Percentiles rank a stretch among this genome's conserved stretches.
Evolutionary conservation across 37 sponge, comb jelly and placozoan genomes (phyloP).

Genomic region (Agelas oroides): DNA sequence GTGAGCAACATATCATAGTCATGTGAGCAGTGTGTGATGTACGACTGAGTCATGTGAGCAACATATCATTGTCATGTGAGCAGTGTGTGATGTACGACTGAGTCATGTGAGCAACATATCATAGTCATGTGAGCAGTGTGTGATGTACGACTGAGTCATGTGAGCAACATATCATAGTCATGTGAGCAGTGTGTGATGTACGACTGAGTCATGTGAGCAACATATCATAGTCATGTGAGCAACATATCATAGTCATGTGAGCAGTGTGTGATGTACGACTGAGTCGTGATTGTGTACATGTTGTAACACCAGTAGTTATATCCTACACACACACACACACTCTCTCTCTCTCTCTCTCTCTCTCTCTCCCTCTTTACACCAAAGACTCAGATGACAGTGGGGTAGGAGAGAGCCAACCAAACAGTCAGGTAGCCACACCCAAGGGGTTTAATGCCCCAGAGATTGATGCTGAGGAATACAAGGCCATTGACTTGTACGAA

Average conservation of each 20-base stretch:
- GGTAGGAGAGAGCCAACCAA: slow-evolving; percentile 18
- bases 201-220: no score
- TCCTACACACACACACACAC: neutral
- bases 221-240: no score
- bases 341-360: neutral
- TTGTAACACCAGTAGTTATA: no score
- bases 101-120: no score
- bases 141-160: no score
- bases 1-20: neutral
- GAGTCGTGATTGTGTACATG: no score
- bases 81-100: neutral
- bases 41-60: neutral
- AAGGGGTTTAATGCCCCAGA: slow-evolving; percentile 30
- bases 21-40: neutral
- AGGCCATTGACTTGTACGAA: slow-evolving; percentile 78
- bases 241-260: no score
- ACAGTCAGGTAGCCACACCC: neutral
- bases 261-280: no score
- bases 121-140: no score
- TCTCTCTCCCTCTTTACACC: neutral
- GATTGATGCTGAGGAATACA: slow-evolving; percentile 43
- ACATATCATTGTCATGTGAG: neutral
- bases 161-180: neutral
- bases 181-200: neutral
- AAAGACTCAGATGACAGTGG: slow-evolving; percentile 58